phyloP scores from a whole-genome alignment of 2,113 vertebrate genomes.

The Melanerpes aurifrons region DNA sequence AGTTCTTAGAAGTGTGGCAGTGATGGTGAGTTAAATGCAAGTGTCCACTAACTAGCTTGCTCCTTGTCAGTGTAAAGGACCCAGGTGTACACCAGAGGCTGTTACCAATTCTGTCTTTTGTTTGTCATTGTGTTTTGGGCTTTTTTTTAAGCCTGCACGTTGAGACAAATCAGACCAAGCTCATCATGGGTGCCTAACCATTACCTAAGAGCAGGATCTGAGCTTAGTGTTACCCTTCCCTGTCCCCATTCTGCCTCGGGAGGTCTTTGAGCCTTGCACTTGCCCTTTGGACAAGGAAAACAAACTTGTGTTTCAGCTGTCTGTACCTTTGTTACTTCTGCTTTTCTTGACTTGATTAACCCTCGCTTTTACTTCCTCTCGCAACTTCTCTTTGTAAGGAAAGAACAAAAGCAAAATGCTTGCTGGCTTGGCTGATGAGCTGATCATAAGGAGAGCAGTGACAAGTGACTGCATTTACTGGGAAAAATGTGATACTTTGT shows the following conservation, averaged over 20 bases:
- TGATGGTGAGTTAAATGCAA: background rate
- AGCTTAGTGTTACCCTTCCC: background rate
- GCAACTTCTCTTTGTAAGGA: background rate
- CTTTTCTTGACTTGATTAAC: background rate
- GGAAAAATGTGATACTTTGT: background rate
- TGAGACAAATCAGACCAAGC: background rate
- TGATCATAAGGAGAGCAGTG: background rate
- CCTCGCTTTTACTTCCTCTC: background rate
- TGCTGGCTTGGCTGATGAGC: background rate
- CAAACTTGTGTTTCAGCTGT: background rate
- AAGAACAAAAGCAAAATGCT: background rate
- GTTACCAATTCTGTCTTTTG: rapidly evolving
- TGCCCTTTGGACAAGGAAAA: background rate
- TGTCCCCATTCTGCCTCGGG: background rate
- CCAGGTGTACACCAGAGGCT: background rate
- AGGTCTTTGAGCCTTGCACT: background rate
- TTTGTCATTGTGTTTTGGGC: too few relatives aligned
- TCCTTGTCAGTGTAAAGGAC: rapidly evolving
- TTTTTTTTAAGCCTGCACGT: background rate
- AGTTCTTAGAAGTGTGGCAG: background rate
- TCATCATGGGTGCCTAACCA: background rate
- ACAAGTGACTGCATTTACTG: background rate
- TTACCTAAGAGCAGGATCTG: background rate
- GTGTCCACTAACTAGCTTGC: rapidly evolving
- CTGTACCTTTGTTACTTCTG: background rate